Base-by-base conservation (phyloP, 2,888 invertebrate genomes). In the Achlya flavicornis region DNA sequence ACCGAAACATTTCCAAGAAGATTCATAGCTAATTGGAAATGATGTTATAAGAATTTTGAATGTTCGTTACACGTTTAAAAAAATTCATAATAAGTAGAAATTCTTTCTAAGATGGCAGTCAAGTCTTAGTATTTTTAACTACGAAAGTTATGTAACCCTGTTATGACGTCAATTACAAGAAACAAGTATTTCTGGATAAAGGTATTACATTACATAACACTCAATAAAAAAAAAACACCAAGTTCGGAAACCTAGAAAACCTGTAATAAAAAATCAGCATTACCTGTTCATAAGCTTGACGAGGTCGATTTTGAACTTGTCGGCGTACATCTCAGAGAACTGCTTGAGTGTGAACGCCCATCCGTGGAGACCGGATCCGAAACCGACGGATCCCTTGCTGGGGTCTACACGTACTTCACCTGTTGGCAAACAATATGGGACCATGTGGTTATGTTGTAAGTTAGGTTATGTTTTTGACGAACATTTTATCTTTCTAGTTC, bases 331-430 rank as follows among this genome's bases (percentile, higher is more conserved):
- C 94, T 99, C 99, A 61, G 99, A 95, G 95, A 99, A 99, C 95
- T 99, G 99, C 95, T 99, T 99, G 75, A 99, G 96, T 71, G 99
- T 99, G 94, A 99, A 99, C 62, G 99, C 99, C 99, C 99, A 99
- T 73, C 99, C 99, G 91, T 99, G 99, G 71, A 99, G 97, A 83
- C 99, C 99, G 35, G 99, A 99, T 70, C 99, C 99, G 91, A 99
- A 99, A 86, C 99, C 99, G 70, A 99, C 99, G 70, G 99, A 99
- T 79, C 99, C 99, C 94, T 97, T 98, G 93, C 98, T 97, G 77
- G 99, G 99, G 92, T 99, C 99, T 78, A 98, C 99, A 85, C 98
- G 97, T 77, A 99, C 98, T 95, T 98, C 97, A 88, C 99, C 94
- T 94, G 74, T 5, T 64, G 16, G 16, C 57, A 59, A 63, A 64